These are phyloP conservation scores for Pachycephus smyrnensis DNA, from an alignment of 2,888 invertebrate species.

Conservation along the genomic window DNA sequence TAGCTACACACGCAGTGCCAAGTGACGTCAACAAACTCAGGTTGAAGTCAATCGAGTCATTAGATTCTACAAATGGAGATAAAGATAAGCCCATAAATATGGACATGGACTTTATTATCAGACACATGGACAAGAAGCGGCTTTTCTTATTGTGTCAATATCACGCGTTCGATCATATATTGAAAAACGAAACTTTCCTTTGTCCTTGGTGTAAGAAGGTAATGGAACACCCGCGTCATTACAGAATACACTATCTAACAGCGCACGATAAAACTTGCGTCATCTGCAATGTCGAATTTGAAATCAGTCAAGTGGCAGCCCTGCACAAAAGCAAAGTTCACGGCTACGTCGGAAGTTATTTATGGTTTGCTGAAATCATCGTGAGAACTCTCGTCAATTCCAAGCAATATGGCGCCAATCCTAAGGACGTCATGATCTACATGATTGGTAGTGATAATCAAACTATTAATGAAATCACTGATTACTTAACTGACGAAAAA, in stretches of 20 bases:
- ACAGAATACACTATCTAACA: conserved; percentile 40
- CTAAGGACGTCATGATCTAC: neutral
- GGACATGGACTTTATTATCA: conserved; percentile 31
- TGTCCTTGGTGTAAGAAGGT: conserved; percentile 35
- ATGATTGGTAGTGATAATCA: neutral
- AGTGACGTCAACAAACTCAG: neutral
- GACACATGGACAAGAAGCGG: conserved; percentile 21
- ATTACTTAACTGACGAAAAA: neutral
- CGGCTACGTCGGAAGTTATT: conserved; percentile 40
- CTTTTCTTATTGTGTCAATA: conserved; percentile 40
- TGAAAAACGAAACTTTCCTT: conserved; percentile 17
- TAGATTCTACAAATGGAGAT: conserved; percentile 1
- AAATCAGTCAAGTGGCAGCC: conserved; percentile 35
- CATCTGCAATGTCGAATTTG: conserved; percentile 43
- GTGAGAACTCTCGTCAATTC: conserved; percentile 27
- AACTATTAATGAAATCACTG: neutral
- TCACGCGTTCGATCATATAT: conserved; percentile 27
- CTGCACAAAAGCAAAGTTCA: conserved; percentile 43
- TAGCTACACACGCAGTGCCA: conserved; percentile 39
- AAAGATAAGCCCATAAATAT: conserved; percentile 18
- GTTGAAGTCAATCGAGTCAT: conserved; percentile 8
- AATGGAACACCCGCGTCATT: conserved; percentile 32
- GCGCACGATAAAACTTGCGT: conserved; percentile 45
- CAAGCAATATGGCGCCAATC: neutral
- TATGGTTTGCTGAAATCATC: conserved; percentile 44